Percentiles rank a stretch among this genome's conserved stretches.
Evolutionary conservation across 2,888 invertebrate species (phyloP).

Genomic region (Buathra laborator): DNA sequence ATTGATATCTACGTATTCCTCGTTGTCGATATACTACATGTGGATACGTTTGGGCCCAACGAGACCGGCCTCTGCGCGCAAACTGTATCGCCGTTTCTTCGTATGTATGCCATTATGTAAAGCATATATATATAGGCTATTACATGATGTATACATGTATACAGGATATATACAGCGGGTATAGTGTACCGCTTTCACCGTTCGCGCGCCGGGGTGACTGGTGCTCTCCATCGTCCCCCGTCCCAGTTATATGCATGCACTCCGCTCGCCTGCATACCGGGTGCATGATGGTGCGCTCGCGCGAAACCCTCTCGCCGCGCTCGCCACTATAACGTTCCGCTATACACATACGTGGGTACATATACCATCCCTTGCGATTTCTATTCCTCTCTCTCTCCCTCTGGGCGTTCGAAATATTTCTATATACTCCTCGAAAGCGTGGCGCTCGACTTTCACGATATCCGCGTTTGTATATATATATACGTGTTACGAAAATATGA

Average conservation of each 20-base stretch:
- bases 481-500: constrained; percentile 46
- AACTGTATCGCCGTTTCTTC: constrained; percentile 30
- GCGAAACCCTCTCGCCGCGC: constrained; percentile 41
- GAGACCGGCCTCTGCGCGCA: constrained; percentile 25
- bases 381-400: neutral
- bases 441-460: constrained; percentile 32
- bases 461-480: constrained; percentile 1
- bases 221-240: neutral
- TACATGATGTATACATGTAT: constrained; percentile 17
- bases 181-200: constrained; percentile 2
- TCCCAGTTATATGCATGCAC: constrained; percentile 38
- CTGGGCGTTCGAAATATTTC: constrained; percentile 12
- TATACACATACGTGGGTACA: neutral
- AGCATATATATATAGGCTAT: constrained; percentile 36
- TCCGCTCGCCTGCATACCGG: constrained; percentile 26
- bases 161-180: constrained; percentile 28
- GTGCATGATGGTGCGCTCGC: constrained; percentile 38
- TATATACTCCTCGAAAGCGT: neutral
- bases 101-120: constrained; percentile 25
- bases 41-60: constrained; percentile 2
- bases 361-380: constrained; percentile 23
- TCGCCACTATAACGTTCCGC: neutral
- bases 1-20: constrained; percentile 69
- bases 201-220: neutral
- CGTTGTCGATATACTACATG: constrained; percentile 5